Percentiles rank a stretch among this genome's conserved stretches.
Conservation (phyloP, 2,797 vertebrate species). For the Oryzias dopingdopingensis region DNA sequence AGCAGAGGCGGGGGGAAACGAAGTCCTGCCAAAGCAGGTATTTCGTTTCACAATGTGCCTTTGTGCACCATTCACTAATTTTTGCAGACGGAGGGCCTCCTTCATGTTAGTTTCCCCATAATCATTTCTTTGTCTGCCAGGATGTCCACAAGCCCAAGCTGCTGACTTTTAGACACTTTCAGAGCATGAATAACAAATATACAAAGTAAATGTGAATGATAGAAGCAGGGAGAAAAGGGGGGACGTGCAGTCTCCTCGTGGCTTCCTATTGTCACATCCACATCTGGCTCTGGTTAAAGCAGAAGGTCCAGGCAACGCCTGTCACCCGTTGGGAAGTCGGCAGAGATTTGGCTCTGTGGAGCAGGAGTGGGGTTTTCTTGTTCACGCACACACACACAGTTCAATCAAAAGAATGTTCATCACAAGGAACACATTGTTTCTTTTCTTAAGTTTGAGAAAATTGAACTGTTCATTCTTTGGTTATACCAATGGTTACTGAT, state of each 20-base stretch:
- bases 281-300: constrained; percentile 93
- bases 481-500: too few species aligned
- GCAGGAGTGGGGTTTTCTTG: constrained; percentile 84
- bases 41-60: constrained; percentile 70
- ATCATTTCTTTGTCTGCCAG: constrained; percentile 81
- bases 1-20: constrained; percentile 36
- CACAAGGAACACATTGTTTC: background rate
- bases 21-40: constrained; percentile 57
- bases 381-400: constrained; percentile 17
- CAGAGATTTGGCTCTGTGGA: constrained; percentile 90
- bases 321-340: constrained; percentile 86
- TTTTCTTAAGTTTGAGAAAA: background rate
- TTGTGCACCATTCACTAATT: constrained; percentile 58
- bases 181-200: constrained; percentile 58
- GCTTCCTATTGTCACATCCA: constrained; percentile 87
- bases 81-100: constrained; percentile 66
- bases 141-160: constrained; percentile 65
- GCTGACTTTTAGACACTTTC: constrained; percentile 63
- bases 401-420: constrained; percentile 30
- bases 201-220: constrained; percentile 72
- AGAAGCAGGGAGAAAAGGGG: constrained; percentile 34
- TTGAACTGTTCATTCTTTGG: too few species aligned
- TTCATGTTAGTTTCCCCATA: constrained; percentile 72
- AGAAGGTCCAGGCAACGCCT: constrained; percentile 85
- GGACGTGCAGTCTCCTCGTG: constrained; percentile 71